Conservation (phyloP, 2,113 vertebrate species). For the Phocoena phocoena region DNA sequence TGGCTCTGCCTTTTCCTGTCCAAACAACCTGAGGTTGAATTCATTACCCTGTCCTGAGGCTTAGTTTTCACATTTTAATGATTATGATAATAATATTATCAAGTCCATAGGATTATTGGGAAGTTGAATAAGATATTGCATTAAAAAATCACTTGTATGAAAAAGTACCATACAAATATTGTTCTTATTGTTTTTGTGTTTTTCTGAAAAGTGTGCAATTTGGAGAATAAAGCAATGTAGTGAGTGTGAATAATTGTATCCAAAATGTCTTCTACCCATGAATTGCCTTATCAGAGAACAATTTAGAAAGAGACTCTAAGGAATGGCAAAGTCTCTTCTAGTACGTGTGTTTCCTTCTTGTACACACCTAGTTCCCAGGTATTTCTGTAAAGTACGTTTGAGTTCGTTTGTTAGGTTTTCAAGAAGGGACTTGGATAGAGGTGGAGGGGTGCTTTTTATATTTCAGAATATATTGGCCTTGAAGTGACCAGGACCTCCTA, state of each 20-base stretch:
- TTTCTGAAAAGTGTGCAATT: not conserved
- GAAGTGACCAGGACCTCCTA: not conserved
- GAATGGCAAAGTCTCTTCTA: not conserved
- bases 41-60: not conserved
- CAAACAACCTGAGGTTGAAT: not conserved
- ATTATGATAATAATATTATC: not conserved
- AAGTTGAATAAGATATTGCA: not conserved
- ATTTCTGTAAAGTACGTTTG: not conserved
- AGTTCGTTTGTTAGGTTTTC: not conserved
- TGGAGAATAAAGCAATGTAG: not conserved
- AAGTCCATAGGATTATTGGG: not conserved
- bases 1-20: not conserved
- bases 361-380: not conserved
- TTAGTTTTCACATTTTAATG: slow-evolving; percentile 3
- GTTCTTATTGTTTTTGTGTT: not conserved
- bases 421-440: not conserved
- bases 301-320: not conserved
- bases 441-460: not conserved
- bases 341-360: not conserved
- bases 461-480: not conserved
- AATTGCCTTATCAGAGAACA: not conserved
- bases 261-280: not conserved
- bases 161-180: not conserved
- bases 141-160: not conserved
- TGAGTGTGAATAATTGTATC: not conserved